phyloP scores from a whole-genome alignment of 2,888 invertebrate genomes.

The Ectemnius continuus region DNA sequence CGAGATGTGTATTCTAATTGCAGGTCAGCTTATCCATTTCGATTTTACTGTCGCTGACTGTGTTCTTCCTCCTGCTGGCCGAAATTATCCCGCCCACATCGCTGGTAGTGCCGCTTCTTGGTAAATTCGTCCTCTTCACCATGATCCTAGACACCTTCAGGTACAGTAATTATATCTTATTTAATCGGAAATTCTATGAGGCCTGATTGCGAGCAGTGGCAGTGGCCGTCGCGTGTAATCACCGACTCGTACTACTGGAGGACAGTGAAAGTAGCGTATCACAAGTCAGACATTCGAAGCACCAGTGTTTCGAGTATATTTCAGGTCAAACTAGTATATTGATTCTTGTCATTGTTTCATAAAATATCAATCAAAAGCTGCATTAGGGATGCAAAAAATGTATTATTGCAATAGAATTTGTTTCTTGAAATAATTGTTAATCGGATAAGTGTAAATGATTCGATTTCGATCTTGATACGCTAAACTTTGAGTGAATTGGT shows the following conservation, averaged over 20 bases:
- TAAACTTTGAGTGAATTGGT: not conserved
- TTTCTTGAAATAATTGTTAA: not conserved
- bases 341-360: too few species aligned
- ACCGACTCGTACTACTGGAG: not conserved
- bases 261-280: not conserved
- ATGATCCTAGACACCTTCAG: conserved; percentile 97
- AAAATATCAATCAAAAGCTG: too few species aligned
- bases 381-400: not conserved
- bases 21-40: conserved; percentile 96
- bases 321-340: too few species aligned
- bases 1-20: conserved; percentile 24
- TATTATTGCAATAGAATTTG: not conserved
- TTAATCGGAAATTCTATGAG: not conserved
- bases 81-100: conserved; percentile 95
- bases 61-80: conserved; percentile 95
- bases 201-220: not conserved
- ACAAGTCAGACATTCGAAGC: not conserved
- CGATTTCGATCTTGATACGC: not conserved
- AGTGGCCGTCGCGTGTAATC: not conserved
- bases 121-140: conserved; percentile 96
- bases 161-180: conserved; percentile 77
- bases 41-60: conserved; percentile 95
- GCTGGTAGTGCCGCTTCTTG: conserved; percentile 93
- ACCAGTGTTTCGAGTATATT: too few species aligned
- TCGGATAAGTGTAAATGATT: not conserved